phyloP scores from a whole-genome alignment of 2,113 vertebrate genomes.

The Puntigrus tetrazona region DNA sequence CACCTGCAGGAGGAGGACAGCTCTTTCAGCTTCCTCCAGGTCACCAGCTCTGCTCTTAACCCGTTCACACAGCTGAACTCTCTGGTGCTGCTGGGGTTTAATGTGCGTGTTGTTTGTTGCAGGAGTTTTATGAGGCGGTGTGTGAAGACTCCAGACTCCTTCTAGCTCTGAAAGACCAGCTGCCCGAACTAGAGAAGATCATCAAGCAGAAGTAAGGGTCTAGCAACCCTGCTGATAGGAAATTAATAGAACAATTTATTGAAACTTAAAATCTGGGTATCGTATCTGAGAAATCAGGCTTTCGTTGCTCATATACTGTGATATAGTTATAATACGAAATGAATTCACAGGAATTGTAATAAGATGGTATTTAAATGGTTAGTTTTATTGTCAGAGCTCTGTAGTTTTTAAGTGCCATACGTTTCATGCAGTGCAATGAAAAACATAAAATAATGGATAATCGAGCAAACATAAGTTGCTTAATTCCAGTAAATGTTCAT shows the following conservation, averaged over 20 bases:
- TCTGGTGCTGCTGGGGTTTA: neutral
- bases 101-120: constrained; percentile 52
- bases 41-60: constrained; percentile 57
- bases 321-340: neutral
- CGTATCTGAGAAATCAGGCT: neutral
- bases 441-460: no score
- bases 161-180: constrained; percentile 85
- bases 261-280: neutral
- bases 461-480: neutral
- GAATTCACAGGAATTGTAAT: no score
- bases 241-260: neutral
- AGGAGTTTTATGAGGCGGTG: constrained; percentile 93
- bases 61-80: neutral
- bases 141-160: constrained; percentile 88
- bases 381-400: neutral
- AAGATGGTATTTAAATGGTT: neutral
- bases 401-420: neutral
- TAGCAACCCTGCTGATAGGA: neutral
- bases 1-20: constrained; percentile 88
- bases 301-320: neutral
- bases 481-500: neutral
- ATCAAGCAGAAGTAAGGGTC: constrained; percentile 87
- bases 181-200: constrained; percentile 87
- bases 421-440: neutral
- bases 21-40: constrained; percentile 88